Evolutionary conservation across 2,888 invertebrate species (phyloP).

Genomic region (Achlya flavicornis): DNA sequence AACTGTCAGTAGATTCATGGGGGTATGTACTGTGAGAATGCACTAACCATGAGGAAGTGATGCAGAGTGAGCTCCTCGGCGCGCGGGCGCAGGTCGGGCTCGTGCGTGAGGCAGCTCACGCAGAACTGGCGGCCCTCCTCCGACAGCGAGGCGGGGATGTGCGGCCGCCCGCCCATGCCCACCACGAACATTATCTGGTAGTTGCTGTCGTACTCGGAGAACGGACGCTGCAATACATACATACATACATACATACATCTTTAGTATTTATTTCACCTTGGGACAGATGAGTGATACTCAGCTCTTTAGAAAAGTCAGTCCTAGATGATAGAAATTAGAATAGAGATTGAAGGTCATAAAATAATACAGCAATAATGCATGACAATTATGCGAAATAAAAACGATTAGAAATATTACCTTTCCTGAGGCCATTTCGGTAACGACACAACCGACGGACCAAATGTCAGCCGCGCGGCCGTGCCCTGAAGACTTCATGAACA

Average conservation of each 20-base stretch:
- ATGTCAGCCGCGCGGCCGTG: conserved; percentile 97
- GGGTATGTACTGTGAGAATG: conserved; percentile 56
- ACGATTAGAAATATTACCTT: conserved; percentile 82
- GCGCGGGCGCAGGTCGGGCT: conserved; percentile 88
- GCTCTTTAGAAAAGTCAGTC: too few species aligned
- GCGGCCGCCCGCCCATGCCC: conserved; percentile 94
- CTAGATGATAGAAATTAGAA: too few species aligned
- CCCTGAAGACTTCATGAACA: conserved; percentile 94
- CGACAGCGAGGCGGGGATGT: conserved; percentile 89
- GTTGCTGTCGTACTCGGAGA: conserved; percentile 96
- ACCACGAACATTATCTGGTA: conserved; percentile 98
- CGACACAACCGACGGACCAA: conserved; percentile 98
- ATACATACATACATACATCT: neutral
- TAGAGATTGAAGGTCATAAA: too few species aligned
- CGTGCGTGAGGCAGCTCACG: conserved; percentile 90
- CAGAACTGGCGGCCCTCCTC: conserved; percentile 93
- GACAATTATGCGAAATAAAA: too few species aligned
- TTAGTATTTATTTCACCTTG: too few species aligned
- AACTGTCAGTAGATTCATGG: too few species aligned
- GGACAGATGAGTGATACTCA: too few species aligned
- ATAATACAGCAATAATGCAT: too few species aligned
- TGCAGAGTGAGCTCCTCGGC: conserved; percentile 89
- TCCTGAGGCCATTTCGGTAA: conserved; percentile 97
- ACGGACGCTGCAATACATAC: conserved; percentile 87
- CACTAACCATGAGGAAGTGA: conserved; percentile 86